phyloP scores from a whole-genome alignment of 2,797 vertebrate genomes.

The Otolemur crassicaudatus region DNA sequence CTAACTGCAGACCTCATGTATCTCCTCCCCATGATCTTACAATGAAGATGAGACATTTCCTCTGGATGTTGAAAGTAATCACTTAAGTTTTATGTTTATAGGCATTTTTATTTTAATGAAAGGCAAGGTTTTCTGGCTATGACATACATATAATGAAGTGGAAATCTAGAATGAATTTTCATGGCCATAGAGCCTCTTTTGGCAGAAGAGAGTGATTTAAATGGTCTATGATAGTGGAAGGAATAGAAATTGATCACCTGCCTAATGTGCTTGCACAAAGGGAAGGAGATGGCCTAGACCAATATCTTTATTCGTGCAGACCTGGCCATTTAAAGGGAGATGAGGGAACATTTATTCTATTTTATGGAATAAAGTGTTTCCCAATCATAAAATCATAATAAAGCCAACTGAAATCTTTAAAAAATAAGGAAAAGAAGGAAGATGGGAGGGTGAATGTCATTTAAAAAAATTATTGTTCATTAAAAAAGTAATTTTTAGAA shows the following conservation, averaged over 20 bases:
- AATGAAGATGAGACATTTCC: constrained; percentile 92
- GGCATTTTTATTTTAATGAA: not conserved
- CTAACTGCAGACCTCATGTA: constrained; percentile 75
- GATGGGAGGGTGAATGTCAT: too few species aligned
- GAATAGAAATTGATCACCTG: not conserved
- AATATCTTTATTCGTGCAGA: not conserved
- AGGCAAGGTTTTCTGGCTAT: not conserved
- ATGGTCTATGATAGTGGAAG: not conserved
- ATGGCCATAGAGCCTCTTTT: not conserved
- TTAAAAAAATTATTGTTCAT: not conserved
- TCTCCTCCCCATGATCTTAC: constrained; percentile 81
- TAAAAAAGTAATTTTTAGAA: not conserved
- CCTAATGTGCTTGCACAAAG: not conserved
- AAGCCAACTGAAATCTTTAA: not conserved
- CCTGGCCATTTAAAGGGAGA: not conserved
- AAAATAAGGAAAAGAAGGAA: not conserved
- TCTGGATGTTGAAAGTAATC: constrained; percentile 94
- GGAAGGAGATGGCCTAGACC: fast-evolving
- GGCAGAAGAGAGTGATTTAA: not conserved
- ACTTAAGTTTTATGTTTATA: not conserved
- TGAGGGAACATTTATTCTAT: not conserved
- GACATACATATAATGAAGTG: not conserved
- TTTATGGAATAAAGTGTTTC: not conserved
- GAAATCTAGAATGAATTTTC: not conserved
- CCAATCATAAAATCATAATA: not conserved